Base-by-base conservation (phyloP, 2,113 vertebrate species). In the Jaculus jaculus region DNA sequence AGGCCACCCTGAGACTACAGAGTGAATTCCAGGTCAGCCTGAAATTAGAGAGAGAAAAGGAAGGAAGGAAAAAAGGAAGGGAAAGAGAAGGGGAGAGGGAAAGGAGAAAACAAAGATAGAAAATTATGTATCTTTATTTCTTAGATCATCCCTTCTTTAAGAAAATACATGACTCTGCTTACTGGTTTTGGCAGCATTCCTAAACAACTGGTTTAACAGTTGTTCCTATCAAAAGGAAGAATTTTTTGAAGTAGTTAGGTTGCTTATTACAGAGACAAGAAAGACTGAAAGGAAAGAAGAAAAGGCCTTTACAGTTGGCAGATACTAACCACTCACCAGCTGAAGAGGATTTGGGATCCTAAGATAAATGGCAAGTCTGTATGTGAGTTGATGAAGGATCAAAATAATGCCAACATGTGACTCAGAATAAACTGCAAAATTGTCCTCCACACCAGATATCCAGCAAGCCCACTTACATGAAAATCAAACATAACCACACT, bases 41-140 rank as follows among this genome's bases (percentile, higher is more conserved):
- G n/a, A n/a, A n/a, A n/a, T n/a, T n/a, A n/a, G n/a, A n/a, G n/a
- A n/a, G n/a, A n/a, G n/a, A n/a, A n/a, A n/a, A 47, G 42, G 42
- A 47, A 47, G 42, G 42, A 47, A 47, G 42, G 42, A 47, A 47
- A n/a, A n/a, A n/a, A n/a, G n/a, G n/a, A n/a, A n/a, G n/a, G n/a
- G n/a, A n/a, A n/a, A n/a, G n/a, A n/a, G n/a, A n/a, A n/a, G n/a
- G n/a, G n/a, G n/a, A n/a, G n/a, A n/a, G n/a, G n/a, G 42, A 8
- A 47, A 47, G 42, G 42, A 47, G 42, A 8, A 47, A 47, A 8
- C 5, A 47, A 47, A 8, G 42, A 47, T 6, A 47, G 42, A 47
- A 84, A n/a, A 37, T 2, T 5, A 78, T 13, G 60, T 51, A 82
- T 61, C 86, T 94, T 84, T 79, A 92, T 92, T 83, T 86, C 79